Evolutionary conservation across 2,113 vertebrate genomes (phyloP).

Genomic region (Proteles cristata): DNA sequence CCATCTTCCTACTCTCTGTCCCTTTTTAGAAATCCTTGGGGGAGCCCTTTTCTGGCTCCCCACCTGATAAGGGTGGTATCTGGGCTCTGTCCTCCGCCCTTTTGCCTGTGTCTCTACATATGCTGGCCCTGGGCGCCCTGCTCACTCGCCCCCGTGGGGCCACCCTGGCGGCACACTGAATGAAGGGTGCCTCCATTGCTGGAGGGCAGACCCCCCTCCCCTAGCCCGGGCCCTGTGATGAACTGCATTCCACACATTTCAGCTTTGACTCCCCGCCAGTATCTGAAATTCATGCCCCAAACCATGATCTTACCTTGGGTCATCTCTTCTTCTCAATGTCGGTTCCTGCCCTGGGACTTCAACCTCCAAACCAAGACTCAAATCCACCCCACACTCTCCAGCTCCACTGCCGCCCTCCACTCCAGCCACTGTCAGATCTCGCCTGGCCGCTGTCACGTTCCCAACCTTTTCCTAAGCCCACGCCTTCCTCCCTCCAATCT

Average conservation of each 20-base stretch:
- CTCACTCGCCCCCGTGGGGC: accelerated
- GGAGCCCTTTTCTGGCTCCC: not conserved
- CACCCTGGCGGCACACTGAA: accelerated
- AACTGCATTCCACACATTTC: not conserved
- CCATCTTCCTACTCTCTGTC: not conserved
- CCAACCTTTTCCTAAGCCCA: not conserved
- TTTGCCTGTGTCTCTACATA: not conserved
- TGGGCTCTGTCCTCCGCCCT: not conserved
- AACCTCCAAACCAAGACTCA: not conserved
- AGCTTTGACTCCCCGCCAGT: not conserved
- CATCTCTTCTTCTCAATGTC: not conserved
- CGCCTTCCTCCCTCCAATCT: not conserved
- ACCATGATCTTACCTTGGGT: not conserved
- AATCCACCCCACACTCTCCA: accelerated
- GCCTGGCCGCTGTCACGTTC: not conserved
- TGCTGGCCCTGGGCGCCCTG: not conserved
- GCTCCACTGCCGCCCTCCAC: not conserved
- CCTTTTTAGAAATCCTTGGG: not conserved
- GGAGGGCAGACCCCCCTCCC: not conserved
- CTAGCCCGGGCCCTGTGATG: not conserved
- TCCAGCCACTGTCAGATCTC: not conserved
- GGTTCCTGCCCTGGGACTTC: not conserved
- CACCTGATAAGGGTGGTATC: not conserved
- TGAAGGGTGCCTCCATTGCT: too few relatives aligned
- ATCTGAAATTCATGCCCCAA: not conserved